Conservation (phyloP, 2,888 invertebrate genomes). For the Drosophila kanekoi region DNA sequence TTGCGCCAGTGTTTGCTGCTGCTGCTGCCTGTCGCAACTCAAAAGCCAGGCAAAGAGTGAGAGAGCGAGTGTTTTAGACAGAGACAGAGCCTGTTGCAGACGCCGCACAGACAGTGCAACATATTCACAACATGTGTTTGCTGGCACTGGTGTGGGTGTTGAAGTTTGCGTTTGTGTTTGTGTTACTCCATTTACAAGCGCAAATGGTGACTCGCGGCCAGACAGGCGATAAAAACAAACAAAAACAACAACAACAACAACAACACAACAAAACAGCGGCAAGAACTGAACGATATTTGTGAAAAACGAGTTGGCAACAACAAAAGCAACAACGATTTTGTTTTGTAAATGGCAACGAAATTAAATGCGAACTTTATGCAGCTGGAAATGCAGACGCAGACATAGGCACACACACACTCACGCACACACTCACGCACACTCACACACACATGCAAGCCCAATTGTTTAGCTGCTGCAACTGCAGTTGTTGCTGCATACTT, state of each 20-base stretch:
- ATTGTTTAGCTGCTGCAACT: constrained; percentile 52
- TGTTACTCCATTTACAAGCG: constrained; percentile 48
- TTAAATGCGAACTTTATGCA: constrained; percentile 79
- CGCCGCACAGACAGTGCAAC: constrained; percentile 61
- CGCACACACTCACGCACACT: constrained; percentile 13
- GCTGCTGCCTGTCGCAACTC: neutral
- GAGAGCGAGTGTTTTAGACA: neutral
- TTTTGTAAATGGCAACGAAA: constrained; percentile 64
- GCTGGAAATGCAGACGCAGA: constrained; percentile 67
- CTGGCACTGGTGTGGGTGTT: constrained; percentile 15
- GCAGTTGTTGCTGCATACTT: constrained; percentile 70
- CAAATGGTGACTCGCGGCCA: constrained; percentile 75
- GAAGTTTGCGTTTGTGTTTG: constrained; percentile 31
- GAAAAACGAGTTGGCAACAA: constrained; percentile 36
- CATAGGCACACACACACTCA: constrained; percentile 18
- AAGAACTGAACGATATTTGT: constrained; percentile 34
- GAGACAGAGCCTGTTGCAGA: constrained; percentile 46
- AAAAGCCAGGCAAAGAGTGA: neutral
- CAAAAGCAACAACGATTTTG: constrained; percentile 21
- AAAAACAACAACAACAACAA: constrained; percentile 28
- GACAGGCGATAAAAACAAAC: constrained; percentile 58
- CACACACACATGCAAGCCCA: constrained; percentile 20
- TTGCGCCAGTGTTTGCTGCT: constrained; percentile 61
- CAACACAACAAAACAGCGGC: constrained; percentile 19
- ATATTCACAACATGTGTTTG: constrained; percentile 50